These are phyloP conservation scores for Oophaga pumilio DNA, from an alignment of 2,113 vertebrate genomes.

Conservation along the genomic window DNA sequence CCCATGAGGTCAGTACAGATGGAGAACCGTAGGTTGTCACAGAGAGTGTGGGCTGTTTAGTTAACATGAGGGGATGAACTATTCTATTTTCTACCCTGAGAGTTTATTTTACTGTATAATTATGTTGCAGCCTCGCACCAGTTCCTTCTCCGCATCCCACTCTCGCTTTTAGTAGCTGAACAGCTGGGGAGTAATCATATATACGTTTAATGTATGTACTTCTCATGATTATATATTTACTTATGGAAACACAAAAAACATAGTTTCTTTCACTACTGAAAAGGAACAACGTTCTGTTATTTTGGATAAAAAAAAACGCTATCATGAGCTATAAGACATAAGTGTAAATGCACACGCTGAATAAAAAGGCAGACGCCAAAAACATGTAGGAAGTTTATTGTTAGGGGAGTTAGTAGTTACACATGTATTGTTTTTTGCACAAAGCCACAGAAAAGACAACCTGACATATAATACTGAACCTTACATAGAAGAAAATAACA, in stretches of 20 bases:
- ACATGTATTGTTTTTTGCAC: too few species aligned
- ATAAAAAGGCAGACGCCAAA: background rate
- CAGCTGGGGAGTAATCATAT: constrained; percentile 36
- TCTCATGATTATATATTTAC: constrained; percentile 32
- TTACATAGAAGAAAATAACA: too few species aligned
- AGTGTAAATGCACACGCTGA: background rate
- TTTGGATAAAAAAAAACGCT: background rate
- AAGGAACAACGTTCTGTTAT: background rate
- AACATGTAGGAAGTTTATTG: background rate
- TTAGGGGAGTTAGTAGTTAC: too few species aligned
- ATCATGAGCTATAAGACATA: background rate
- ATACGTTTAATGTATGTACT: constrained; percentile 26
- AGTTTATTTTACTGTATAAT: constrained; percentile 32
- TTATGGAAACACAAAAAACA: background rate
- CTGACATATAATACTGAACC: too few species aligned
- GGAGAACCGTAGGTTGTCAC: background rate
- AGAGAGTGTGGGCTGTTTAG: background rate
- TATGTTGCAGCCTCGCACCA: background rate
- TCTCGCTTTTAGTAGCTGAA: constrained; percentile 12
- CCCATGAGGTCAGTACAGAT: background rate
- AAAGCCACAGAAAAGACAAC: too few species aligned
- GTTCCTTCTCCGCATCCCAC: constrained; percentile 18
- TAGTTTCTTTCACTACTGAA: background rate
- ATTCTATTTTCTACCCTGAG: constrained; percentile 12
- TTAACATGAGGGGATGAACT: constrained; percentile 6